Conservation (phyloP, 2,888 invertebrate genomes). For the Disparrhopalites patrizii region DNA sequence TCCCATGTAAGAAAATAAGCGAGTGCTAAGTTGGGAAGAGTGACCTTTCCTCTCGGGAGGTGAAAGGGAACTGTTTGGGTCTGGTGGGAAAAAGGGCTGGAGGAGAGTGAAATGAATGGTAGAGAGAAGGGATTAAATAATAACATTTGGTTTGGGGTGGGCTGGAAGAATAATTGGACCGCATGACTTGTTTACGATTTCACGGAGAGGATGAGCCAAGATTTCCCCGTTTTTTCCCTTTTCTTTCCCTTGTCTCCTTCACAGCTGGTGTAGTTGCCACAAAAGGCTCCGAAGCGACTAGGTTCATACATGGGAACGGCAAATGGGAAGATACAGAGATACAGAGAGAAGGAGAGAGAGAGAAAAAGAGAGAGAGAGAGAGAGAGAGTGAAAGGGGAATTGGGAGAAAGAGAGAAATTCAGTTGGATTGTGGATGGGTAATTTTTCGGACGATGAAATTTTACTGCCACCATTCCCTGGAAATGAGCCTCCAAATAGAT, state of each 20-base stretch:
- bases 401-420: slow-evolving; percentile 5
- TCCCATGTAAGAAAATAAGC: no score
- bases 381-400: neutral
- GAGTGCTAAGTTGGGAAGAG: no score
- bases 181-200: slow-evolving; percentile 28
- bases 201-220: slow-evolving; percentile 26
- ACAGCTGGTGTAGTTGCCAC: no score
- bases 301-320: no score
- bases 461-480: slow-evolving; percentile 35
- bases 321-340: slow-evolving; percentile 6
- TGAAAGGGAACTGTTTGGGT: no score
- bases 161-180: slow-evolving; percentile 22
- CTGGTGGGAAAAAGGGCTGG: no score
- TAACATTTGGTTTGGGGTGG: no score
- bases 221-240: slow-evolving; percentile 14
- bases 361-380: neutral
- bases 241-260: neutral
- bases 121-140: no score
- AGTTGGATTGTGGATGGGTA: slow-evolving; percentile 30
- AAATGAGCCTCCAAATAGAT: slow-evolving; percentile 31
- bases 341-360: slow-evolving; percentile 5
- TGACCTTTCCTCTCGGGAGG: no score
- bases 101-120: no score
- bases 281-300: no score
- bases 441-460: slow-evolving; percentile 45